Conservation (phyloP, 2,888 invertebrate genomes). For the Tipula vernalis region DNA sequence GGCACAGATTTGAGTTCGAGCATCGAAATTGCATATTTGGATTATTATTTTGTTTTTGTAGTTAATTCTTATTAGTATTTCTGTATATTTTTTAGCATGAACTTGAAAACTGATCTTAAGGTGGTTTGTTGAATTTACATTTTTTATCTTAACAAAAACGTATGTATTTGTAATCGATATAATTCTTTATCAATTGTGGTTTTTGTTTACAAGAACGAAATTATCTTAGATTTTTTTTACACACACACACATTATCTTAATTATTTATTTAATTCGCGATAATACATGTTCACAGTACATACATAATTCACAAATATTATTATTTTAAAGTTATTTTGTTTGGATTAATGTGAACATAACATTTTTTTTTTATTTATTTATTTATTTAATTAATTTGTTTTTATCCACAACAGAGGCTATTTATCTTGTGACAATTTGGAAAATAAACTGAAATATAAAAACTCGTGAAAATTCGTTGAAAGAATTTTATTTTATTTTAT, state of each 20-base stretch:
- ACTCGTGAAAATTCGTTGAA: neutral
- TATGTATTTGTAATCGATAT: neutral
- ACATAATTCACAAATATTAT: neutral
- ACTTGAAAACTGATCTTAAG: neutral
- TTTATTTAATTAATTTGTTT: neutral
- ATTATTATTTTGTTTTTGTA: neutral
- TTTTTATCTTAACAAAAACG: neutral
- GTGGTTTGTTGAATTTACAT: neutral
- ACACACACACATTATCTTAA: neutral
- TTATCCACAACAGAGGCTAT: neutral
- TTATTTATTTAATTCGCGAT: neutral
- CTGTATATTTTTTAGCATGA: neutral
- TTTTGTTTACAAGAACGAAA: neutral
- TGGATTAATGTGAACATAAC: neutral
- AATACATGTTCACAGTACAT: neutral
- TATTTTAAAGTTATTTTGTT: neutral
- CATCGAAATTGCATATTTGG: conserved; percentile 29
- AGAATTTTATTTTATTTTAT: neutral
- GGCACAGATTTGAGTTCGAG: conserved; percentile 33
- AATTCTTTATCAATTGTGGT: neutral
- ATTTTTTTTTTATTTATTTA: neutral
- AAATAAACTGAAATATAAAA: neutral
- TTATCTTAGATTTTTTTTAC: neutral
- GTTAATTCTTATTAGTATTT: neutral
- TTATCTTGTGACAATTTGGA: neutral